phyloP scores from a whole-genome alignment of 1,140 invertebrate genomes.

The Nylanderia fulva region DNA sequence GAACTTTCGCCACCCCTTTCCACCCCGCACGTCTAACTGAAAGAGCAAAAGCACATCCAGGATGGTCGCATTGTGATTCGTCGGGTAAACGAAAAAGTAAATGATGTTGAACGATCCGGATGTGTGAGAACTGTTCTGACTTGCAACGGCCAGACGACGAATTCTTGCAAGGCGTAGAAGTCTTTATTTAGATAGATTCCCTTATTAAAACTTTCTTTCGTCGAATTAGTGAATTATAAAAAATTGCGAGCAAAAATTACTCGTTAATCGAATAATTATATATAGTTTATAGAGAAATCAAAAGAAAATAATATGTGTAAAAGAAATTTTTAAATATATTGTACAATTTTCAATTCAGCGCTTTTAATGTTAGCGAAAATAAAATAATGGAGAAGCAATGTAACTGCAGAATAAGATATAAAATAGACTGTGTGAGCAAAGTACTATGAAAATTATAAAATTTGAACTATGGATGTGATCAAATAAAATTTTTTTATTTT shows the following conservation, averaged over 20 bases:
- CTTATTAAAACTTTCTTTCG: constrained; percentile 4
- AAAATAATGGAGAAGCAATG: not conserved
- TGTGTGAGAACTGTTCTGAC: constrained; percentile 16
- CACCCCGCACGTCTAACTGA: constrained; percentile 8
- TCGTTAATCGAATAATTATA: not conserved
- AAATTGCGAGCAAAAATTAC: constrained; percentile 10
- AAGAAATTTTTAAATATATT: constrained; percentile 6
- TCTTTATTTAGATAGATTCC: constrained; percentile 7
- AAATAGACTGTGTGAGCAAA: not conserved
- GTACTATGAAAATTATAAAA: not conserved
- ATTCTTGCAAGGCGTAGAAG: not conserved
- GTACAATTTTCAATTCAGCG: not conserved
- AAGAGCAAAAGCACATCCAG: constrained; percentile 46
- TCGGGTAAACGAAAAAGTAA: constrained; percentile 54
- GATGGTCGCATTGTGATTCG: constrained; percentile 49
- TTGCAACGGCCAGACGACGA: not conserved
- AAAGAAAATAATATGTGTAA: not conserved
- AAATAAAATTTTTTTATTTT: not conserved
- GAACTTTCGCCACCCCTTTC: constrained; percentile 46
- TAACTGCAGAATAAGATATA: not conserved
- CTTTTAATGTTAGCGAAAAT: not conserved
- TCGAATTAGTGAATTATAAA: constrained; percentile 8
- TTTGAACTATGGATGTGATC: not conserved
- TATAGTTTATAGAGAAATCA: not conserved
- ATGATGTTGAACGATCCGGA: constrained; percentile 42